Conservation (phyloP, 1,140 invertebrate species). For the Drosophila insularis region DNA sequence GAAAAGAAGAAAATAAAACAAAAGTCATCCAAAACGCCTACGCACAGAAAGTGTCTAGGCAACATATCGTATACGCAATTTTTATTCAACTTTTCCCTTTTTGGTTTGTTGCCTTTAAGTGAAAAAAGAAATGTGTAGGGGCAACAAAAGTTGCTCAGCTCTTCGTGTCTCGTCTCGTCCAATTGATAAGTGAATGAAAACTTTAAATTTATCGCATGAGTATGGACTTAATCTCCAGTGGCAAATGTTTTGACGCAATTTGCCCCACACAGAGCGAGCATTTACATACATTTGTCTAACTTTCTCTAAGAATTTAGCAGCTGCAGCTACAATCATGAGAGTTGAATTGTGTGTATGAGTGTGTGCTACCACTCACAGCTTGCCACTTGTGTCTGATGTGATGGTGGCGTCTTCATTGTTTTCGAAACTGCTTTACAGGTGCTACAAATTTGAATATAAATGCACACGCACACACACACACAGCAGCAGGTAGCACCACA, state of each 20-base stretch:
- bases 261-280: slow-evolving; percentile 39
- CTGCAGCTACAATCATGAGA: slow-evolving; percentile 20
- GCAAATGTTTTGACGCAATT: slow-evolving; percentile 69
- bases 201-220: slow-evolving; percentile 39
- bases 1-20: slow-evolving; percentile 14
- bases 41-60: slow-evolving; percentile 41
- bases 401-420: slow-evolving; percentile 66
- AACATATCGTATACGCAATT: slow-evolving; percentile 52
- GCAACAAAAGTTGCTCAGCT: not conserved
- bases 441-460: slow-evolving; percentile 80
- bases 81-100: slow-evolving; percentile 24
- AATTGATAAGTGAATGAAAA: slow-evolving; percentile 45
- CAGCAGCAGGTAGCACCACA: not conserved
- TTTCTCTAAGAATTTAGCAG: slow-evolving; percentile 43
- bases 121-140: not conserved
- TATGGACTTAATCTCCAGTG: slow-evolving; percentile 60
- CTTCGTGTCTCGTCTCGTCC: slow-evolving; percentile 28
- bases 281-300: slow-evolving; percentile 71
- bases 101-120: slow-evolving; percentile 28
- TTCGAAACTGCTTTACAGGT: slow-evolving; percentile 74
- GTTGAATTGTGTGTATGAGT: slow-evolving; percentile 22
- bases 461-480: slow-evolving; percentile 61
- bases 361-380: slow-evolving; percentile 39
- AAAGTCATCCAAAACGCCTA: slow-evolving; percentile 26
- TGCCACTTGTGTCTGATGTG: slow-evolving; percentile 38